Conservation (phyloP, 2,113 vertebrate species). For the Daboia siamensis region DNA sequence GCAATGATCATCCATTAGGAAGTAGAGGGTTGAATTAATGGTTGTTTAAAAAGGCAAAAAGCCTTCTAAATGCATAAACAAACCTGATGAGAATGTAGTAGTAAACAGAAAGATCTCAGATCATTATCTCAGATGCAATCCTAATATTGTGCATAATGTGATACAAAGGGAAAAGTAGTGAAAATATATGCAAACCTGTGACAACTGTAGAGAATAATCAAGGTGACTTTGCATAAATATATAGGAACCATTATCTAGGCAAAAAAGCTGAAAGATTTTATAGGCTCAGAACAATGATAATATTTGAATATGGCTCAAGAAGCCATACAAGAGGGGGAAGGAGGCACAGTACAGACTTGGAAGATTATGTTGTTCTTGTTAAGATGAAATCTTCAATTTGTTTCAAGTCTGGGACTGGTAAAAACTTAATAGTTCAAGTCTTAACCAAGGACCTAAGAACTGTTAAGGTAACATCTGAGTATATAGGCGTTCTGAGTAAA, state of each 20-base stretch:
- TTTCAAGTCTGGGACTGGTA: not conserved
- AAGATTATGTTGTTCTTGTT: not conserved
- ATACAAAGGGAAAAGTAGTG: slow-evolving; percentile 80
- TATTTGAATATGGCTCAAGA: not conserved
- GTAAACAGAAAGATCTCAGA: accelerated
- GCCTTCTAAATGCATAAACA: slow-evolving; percentile 73
- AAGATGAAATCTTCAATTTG: not conserved
- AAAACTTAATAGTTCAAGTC: not conserved
- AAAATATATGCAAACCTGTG: slow-evolving; percentile 73
- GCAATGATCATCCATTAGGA: slow-evolving; percentile 84
- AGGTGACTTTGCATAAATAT: not conserved
- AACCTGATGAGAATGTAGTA: slow-evolving; percentile 58
- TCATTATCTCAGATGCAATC: slow-evolving; percentile 56
- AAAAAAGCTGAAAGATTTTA: not conserved
- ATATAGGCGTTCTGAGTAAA: not conserved
- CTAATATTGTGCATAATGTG: slow-evolving; percentile 82
- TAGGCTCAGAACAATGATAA: not conserved
- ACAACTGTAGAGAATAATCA: not conserved
- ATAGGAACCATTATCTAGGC: not conserved
- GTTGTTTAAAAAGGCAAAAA: slow-evolving; percentile 83
- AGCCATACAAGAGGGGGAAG: not conserved
- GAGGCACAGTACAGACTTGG: not conserved
- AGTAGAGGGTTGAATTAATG: slow-evolving; percentile 85
- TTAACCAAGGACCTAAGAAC: not conserved
- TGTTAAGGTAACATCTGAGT: not conserved